phyloP scores from a whole-genome alignment of 1,140 invertebrate species.

The Oryzaephilus surinamensis region DNA sequence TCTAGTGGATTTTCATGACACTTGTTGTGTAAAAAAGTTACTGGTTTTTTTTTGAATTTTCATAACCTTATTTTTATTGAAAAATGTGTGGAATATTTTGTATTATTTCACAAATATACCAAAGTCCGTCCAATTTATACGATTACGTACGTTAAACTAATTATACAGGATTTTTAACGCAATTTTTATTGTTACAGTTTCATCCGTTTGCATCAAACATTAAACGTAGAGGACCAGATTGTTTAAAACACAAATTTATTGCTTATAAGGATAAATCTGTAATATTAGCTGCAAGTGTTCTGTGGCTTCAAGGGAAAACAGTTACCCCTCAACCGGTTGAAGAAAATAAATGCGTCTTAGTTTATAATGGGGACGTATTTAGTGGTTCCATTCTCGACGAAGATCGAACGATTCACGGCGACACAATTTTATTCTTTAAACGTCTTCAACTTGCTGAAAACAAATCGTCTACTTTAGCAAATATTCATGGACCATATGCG shows the following conservation, averaged over 20 bases:
- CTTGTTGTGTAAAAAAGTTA: no score
- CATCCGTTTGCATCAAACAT: conserved; percentile 34
- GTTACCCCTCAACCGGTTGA: conserved; percentile 49
- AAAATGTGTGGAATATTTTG: conserved; percentile 40
- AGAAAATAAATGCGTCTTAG: conserved; percentile 45
- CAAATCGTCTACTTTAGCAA: conserved; percentile 39
- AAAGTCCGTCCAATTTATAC: no score
- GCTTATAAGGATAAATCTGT: conserved; percentile 48
- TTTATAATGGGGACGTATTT: conserved; percentile 81
- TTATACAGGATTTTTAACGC: conserved; percentile 3
- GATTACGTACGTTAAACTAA: conserved; percentile 7
- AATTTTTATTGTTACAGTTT: conserved; percentile 32
- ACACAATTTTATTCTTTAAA: conserved; percentile 37
- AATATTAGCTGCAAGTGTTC: conserved; percentile 50
- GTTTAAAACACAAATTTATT: conserved; percentile 21
- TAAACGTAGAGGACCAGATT: conserved; percentile 41
- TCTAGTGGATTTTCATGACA: no score
- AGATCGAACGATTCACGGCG: conserved; percentile 26
- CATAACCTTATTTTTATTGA: conserved; percentile 1
- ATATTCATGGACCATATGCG: conserved; percentile 71
- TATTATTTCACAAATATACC: conserved; percentile 15
- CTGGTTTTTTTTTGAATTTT: conserved; percentile 3
- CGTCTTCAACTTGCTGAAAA: conserved; percentile 32
- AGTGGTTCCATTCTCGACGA: conserved; percentile 33
- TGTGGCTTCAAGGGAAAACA: conserved; percentile 58